These are phyloP conservation scores for Thysanoteuthis rhombus DNA, from an alignment of 2,888 invertebrate genomes.

Conservation along the genomic window DNA sequence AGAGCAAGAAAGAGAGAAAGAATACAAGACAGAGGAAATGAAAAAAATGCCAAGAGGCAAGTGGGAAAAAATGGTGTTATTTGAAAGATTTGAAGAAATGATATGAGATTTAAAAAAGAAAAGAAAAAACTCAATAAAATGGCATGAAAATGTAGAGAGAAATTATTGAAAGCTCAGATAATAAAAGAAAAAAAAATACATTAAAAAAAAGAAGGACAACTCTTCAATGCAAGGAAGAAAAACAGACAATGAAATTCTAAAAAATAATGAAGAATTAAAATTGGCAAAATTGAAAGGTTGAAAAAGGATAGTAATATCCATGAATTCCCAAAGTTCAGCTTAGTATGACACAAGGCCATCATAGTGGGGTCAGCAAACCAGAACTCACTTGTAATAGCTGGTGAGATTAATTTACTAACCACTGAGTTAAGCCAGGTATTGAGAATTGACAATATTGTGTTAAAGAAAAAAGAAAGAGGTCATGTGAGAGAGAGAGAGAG, in stretches of 20 bases:
- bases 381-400: too few species aligned
- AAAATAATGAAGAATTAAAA: not conserved
- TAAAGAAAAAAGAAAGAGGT: not conserved
- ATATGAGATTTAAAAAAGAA: not conserved
- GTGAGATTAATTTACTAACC: too few species aligned
- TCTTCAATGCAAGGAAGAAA: too few species aligned
- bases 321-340: too few species aligned
- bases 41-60: not conserved
- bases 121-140: not conserved
- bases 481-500: not conserved
- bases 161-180: not conserved
- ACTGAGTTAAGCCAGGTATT: too few species aligned
- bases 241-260: too few species aligned
- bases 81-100: too few species aligned
- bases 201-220: not conserved
- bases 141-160: not conserved
- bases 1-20: not conserved
- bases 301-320: not conserved
- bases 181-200: not conserved
- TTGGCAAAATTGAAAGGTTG: not conserved
- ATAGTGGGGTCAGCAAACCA: too few species aligned
- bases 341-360: too few species aligned
- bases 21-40: not conserved
- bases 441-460: too few species aligned
- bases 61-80: too few species aligned